Evolutionary conservation across 2,797 vertebrate species (phyloP).

Genomic region (Eulemur albifrons): DNA sequence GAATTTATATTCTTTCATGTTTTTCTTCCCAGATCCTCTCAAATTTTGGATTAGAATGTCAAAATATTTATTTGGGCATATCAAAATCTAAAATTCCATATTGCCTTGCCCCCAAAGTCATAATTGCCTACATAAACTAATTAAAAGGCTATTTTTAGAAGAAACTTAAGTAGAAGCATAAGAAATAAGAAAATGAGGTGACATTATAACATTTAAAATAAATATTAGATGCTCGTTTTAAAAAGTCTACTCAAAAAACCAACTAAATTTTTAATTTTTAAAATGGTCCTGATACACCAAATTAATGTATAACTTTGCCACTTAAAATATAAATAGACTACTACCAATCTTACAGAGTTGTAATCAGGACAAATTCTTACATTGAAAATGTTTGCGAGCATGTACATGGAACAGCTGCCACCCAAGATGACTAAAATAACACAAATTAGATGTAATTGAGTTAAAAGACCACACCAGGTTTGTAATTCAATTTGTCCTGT

Average conservation of each 20-base stretch:
- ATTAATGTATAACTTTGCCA: slow-evolving; percentile 65
- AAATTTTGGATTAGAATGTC: slow-evolving; percentile 37
- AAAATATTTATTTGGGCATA: slow-evolving; percentile 37
- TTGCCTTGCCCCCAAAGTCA: slow-evolving; percentile 32
- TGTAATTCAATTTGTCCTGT: slow-evolving; percentile 78
- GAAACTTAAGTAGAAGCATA: slow-evolving; percentile 34
- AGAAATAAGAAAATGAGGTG: slow-evolving; percentile 28
- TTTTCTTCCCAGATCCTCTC: slow-evolving; percentile 11
- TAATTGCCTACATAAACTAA: slow-evolving; percentile 26
- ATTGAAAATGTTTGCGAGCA: slow-evolving; percentile 63
- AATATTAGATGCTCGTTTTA: slow-evolving; percentile 15
- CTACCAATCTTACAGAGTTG: slow-evolving; percentile 51
- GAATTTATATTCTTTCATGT: slow-evolving; percentile 19
- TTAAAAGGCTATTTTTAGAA: background rate
- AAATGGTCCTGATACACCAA: slow-evolving; percentile 38
- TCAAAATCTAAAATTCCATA: slow-evolving; percentile 35
- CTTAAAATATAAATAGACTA: slow-evolving; percentile 62
- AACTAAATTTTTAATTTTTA: slow-evolving; percentile 35
- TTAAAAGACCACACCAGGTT: slow-evolving; percentile 80
- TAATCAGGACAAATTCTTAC: slow-evolving; percentile 72
- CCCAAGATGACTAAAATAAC: slow-evolving; percentile 80
- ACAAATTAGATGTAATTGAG: slow-evolving; percentile 78
- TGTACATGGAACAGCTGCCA: slow-evolving; percentile 73
- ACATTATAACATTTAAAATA: slow-evolving; percentile 39
- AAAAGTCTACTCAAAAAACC: slow-evolving; percentile 31